phyloP scores from a whole-genome alignment of 2,888 invertebrate species.

The Ichneumon xanthorius region DNA sequence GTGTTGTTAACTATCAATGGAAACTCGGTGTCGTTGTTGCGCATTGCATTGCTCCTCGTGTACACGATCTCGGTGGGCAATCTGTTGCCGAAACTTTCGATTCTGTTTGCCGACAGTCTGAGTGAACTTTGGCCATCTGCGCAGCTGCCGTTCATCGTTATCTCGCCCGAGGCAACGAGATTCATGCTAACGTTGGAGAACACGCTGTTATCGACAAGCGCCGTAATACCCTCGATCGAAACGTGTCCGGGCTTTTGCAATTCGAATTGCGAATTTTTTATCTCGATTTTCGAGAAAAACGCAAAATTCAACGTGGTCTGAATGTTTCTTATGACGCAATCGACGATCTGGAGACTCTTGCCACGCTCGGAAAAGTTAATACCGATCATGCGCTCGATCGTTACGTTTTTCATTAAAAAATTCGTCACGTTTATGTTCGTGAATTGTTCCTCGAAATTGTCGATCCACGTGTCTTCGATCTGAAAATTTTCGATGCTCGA shows the following conservation, averaged over 20 bases:
- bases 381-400: constrained; percentile 71
- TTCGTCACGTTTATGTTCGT: constrained; percentile 64
- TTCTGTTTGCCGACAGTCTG: constrained; percentile 72
- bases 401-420: constrained; percentile 75
- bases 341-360: constrained; percentile 68
- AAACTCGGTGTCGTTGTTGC: constrained; percentile 42
- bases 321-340: constrained; percentile 72
- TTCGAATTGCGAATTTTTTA: constrained; percentile 74
- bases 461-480: constrained; percentile 74
- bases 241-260: constrained; percentile 73
- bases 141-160: constrained; percentile 74
- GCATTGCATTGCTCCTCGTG: constrained; percentile 51
- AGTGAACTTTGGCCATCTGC: constrained; percentile 78
- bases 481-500: constrained; percentile 70
- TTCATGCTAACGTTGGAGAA: constrained; percentile 77
- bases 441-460: constrained; percentile 75
- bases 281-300: constrained; percentile 72
- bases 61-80: constrained; percentile 78
- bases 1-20: constrained; percentile 74
- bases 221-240: constrained; percentile 71
- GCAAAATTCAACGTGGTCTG: constrained; percentile 73
- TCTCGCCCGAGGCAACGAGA: constrained; percentile 69
- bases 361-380: constrained; percentile 73
- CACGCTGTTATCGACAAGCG: constrained; percentile 71
- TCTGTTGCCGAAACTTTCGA: constrained; percentile 74